Evolutionary conservation across 2,113 vertebrate genomes (phyloP).

Genomic region (Conger conger): DNA sequence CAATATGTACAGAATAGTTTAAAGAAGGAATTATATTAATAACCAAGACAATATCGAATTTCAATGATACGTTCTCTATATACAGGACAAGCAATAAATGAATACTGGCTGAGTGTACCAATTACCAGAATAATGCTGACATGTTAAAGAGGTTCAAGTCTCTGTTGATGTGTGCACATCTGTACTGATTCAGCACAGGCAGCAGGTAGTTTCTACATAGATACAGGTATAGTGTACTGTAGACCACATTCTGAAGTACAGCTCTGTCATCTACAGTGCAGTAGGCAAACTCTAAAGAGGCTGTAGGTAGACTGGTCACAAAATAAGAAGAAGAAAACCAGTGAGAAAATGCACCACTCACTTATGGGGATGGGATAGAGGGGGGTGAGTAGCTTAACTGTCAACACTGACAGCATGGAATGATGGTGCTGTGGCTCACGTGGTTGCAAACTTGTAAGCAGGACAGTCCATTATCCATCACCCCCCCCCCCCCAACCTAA

Average conservation of each 20-base stretch:
- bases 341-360: neutral
- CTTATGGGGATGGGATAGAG: neutral
- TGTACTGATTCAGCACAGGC: neutral
- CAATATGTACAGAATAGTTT: constrained; percentile 31
- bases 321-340: neutral
- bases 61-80: constrained; percentile 58
- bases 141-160: constrained; percentile 66
- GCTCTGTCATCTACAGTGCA: neutral
- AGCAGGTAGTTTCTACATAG: neutral
- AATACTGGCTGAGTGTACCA: constrained; percentile 41
- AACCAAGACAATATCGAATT: constrained; percentile 58
- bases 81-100: constrained; percentile 62
- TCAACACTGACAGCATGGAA: neutral
- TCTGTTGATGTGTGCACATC: constrained; percentile 55
- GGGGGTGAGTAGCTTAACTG: neutral
- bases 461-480: neutral
- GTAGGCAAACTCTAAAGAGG: neutral
- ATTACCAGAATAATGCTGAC: constrained; percentile 46
- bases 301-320: neutral
- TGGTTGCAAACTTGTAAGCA: neutral
- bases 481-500: too few species aligned
- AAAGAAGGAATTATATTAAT: constrained; percentile 46
- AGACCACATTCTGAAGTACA: neutral
- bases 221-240: neutral
- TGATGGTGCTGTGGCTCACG: neutral